Conservation (phyloP, 64 coral and sea anemone genomes). For the Montipora sp. region DNA sequence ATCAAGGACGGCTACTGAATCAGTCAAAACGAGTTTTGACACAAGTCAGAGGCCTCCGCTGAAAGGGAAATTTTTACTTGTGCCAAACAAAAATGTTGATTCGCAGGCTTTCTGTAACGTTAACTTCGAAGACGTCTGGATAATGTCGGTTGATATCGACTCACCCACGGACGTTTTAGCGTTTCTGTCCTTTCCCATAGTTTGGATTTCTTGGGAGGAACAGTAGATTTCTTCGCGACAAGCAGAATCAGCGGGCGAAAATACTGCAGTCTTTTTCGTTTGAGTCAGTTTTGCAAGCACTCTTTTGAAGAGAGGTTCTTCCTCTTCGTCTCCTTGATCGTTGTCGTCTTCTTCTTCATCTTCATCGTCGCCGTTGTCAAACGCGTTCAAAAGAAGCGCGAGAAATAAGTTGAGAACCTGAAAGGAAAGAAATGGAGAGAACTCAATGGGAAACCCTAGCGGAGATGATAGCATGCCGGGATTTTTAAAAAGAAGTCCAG, state of each 20-base stretch:
- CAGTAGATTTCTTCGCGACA: neutral
- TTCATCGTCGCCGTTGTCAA: conserved; percentile 62
- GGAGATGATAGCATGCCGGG: no score
- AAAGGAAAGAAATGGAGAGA: neutral
- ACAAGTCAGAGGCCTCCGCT: no score
- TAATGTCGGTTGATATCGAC: neutral
- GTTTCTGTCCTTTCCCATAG: neutral
- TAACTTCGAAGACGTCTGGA: neutral
- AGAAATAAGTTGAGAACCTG: conserved; percentile 75
- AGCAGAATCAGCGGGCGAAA: neutral
- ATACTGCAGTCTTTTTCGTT: conserved; percentile 44
- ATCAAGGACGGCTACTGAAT: no score
- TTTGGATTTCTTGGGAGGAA: conserved; percentile 29
- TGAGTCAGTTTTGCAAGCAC: conserved; percentile 13
- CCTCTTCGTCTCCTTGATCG: neutral
- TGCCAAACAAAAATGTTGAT: no score
- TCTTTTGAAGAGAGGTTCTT: conserved; percentile 7
- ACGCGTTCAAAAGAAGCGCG: conserved; percentile 62
- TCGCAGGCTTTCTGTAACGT: no score
- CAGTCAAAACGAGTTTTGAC: no score
- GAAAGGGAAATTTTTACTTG: no score
- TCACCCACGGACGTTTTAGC: neutral
- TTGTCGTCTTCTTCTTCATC: conserved; percentile 25
- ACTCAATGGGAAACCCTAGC: no score
- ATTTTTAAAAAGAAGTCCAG: no score